Evolutionary conservation across 2,113 vertebrate genomes (phyloP), one percentile per base, ranked within the genome.

Genomic region (Nibea albiflora): DNA sequence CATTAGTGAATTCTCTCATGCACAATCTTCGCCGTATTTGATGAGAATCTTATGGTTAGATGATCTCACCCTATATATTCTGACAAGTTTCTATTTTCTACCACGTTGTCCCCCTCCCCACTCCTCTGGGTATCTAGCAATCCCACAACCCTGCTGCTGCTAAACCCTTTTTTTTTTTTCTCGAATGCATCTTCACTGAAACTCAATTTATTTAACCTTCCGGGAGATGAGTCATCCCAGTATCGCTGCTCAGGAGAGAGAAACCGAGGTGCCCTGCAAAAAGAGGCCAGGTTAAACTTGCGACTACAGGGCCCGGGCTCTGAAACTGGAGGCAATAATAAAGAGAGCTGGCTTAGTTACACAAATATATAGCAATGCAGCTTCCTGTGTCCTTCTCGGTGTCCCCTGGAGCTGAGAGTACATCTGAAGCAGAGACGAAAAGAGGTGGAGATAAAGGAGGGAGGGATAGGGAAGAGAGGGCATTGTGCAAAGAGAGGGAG

Each of bases 181-280:
- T 14, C 65, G 56, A 71, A 42, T 64, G 62, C 54, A 74, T 85
- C 47, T 70, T 84, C 52, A 73, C 28, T 64, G 50, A 85, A 66
- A 66, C 46, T 75, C 46, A 56, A 26, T 85, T 75, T 73, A n/a
- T 81, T 84, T 79, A 62, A 79, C 83, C 83, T 67, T 73, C 57
- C 79, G 83, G 80, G 71, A 86, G 70, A 83, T 89, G 86, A 92
- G 76, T 90, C 88, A 87, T 73, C 84, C 46, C 58, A 85, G 69
- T 67, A 54, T 78, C 63, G 64, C 61, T 71, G 67, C 67, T 83
- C 67, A 70, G 50, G 83, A 84, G 62, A 66, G 20, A 62, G 7
- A 73, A 73, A 72, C 42, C 22, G 60, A 80, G 64, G 17, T 78
- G 35, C 26, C 64, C 58, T 66, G 3, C 56, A 31, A 74, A 84